Evolutionary conservation across 2,113 vertebrate species (phyloP), one percentile per base, ranked within the genome.

Genomic region (Lophura nycthemera): DNA sequence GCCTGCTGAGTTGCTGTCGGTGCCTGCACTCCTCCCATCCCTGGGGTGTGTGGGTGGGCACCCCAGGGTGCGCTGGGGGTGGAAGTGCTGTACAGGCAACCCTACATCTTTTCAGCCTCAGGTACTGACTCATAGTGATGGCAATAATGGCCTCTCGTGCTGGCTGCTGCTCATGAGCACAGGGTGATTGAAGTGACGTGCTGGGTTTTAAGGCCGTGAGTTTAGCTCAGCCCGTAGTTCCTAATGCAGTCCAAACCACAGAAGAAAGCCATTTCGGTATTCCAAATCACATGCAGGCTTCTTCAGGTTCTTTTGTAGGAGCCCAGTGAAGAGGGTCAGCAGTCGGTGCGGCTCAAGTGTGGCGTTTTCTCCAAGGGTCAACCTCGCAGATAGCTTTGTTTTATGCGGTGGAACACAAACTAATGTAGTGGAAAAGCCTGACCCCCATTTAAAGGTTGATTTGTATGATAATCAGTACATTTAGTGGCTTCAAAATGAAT

Each of bases 361-460:
- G 81, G 63, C 40, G 10, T 94, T 94, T 83, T 94, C 75, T 45
- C 70, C 71, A 74, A 70, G 95, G 95, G 96, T 95, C 92, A 93
- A 43, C 89, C 92, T 89, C 86, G 81, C 64, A 20, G 32, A 56
- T 21, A 86, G 94, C 88, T 95, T 83, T 69, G 47, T 60, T 96
- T 93, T 89, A 90, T 54, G 75, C 90, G n/a, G 57, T 63, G 91
- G 88, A 96, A 97, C 94, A 92, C 86, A 96, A 94, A 91, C 81
- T 94, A 95, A 96, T 93, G 92, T 92, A 81, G 94, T 89, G 84
- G 94, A 94, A 97, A 97, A 93, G 59, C 89, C 45, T 56, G 86
- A 95, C 76, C 88, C 88, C 87, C 87, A 95, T 95, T 96, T 93
- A 95, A 97, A 97, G 92, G 79, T 93, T 90, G 88, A 89, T 89